These are phyloP conservation scores for Drosophila atroscutellata DNA, from an alignment of 2,888 invertebrate species.

Conservation along the genomic window DNA sequence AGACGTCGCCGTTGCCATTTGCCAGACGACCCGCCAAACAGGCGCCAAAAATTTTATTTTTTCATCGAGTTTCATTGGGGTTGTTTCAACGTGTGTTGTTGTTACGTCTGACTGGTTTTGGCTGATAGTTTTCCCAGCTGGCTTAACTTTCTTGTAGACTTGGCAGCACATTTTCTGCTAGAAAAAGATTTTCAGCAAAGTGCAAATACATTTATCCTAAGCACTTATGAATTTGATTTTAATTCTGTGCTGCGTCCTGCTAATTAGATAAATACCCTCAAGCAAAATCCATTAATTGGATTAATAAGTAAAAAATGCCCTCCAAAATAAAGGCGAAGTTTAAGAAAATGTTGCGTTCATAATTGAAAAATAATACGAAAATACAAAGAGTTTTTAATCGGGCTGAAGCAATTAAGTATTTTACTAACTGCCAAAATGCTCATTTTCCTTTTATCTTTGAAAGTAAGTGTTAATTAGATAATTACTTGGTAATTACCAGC, in stretches of 20 bases:
- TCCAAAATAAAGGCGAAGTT: conserved; percentile 8
- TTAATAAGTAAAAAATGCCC: conserved; percentile 12
- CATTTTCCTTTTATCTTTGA: conserved; percentile 53
- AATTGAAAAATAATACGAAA: conserved; percentile 35
- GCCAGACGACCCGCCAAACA: conserved; percentile 69
- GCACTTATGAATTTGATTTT: background rate
- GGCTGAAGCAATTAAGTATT: background rate
- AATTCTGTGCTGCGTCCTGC: background rate
- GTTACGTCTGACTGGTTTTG: conserved; percentile 48
- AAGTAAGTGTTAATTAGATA: conserved; percentile 44
- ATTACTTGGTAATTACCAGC: conserved; percentile 57
- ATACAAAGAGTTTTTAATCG: conserved; percentile 18
- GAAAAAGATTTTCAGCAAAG: background rate
- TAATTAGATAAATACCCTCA: conserved; percentile 33
- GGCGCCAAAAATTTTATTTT: conserved; percentile 68
- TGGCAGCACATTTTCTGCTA: conserved; percentile 16
- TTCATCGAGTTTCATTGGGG: conserved; percentile 34
- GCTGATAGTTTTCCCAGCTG: conserved; percentile 47
- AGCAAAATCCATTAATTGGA: conserved; percentile 36
- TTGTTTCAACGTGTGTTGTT: conserved; percentile 35
- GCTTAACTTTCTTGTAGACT: conserved; percentile 36
- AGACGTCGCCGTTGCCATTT: conserved; percentile 52
- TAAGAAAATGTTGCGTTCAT: conserved; percentile 8
- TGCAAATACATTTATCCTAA: background rate
- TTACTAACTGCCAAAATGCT: conserved; percentile 26